Base-by-base conservation (phyloP, 30 jellyfish, hydroid and myxozoan genomes). In the Turritopsis dohrnii region DNA sequence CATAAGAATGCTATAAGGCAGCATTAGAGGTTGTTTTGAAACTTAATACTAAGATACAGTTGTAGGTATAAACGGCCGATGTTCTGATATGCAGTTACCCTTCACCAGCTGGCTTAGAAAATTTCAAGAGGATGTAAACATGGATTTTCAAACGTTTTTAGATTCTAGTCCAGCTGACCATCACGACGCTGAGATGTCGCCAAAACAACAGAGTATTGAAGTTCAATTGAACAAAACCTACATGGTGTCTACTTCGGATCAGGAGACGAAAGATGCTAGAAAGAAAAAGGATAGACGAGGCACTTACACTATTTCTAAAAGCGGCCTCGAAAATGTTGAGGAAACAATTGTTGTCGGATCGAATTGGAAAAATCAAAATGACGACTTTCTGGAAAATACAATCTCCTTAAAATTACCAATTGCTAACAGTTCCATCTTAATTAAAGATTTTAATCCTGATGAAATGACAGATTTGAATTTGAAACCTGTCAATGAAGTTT, bases 401-500 rank as follows among this genome's bases (percentile, higher is more conserved):
- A 23, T 69, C 8, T 7, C 31, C 77, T 69, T 69, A n/a, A 69
- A 69, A 69, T 17, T 27, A 7, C 77, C 77, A 7, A 69, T 69
- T n/a, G 77, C 77, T n/a, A 69, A 69, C 77, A 69, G 77, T 19
- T 69, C 77, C 22, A 23, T 69, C 31, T 8, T 69, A n/a, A 16
- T 7, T 7, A 19, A 19, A 69, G 60, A 41, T 41, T 41, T 41
- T 41, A 3, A 13, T 41, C 60, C 13, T 41, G 60, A 41, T 41
- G 60, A n/a, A n/a, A 41, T 41, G 60, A 41, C 60, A 41, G 60
- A 41, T 41, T 41, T 41, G 60, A 41, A 41, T 13, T 3, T 5
- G 60, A 13, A 41, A 41, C 60, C 60, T n/a, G n/a, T n/a, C n/a
- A n/a, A n/a, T n/a, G n/a, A n/a, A n/a, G 60, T 5, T 41, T 3